Evolutionary conservation across 2,113 vertebrate genomes (phyloP), one percentile per base, ranked within the genome.

Genomic region (Mirounga angustirostris): DNA sequence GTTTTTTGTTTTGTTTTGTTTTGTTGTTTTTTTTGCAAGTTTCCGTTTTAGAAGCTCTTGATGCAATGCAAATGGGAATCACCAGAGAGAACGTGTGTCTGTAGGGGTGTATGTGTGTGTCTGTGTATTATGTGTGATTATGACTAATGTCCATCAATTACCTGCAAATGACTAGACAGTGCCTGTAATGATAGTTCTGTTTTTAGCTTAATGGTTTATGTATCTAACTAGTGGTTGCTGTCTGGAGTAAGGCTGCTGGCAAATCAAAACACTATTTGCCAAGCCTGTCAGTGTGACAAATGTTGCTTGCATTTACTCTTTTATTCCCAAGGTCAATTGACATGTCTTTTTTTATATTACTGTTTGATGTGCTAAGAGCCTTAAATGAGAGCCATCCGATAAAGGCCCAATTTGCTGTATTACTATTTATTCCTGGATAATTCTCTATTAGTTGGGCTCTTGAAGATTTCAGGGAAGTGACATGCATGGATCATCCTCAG

Each of bases 81-180:
- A 43, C 88, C 69, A 69, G 84, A 65, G 88, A 92, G 26, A 95
- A 76, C 50, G 22, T 92, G 94, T 84, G 78, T 94, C 91, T 95
- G 63, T 43, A 89, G 76, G 90, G 33, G 63, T 58, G 43, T 96
- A 36, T 89, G 85, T 81, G 73, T 97, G 69, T 97, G 92, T 97
- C 74, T 97, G 56, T 92, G 88, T 90, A 91, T 95, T 97, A 59
- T 97, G 83, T 94, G 93, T 97, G 94, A 97, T 98, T 96, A 97
- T 98, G 97, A 98, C 88, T 98, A 97, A 97, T 98, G 95, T 97
- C 97, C 98, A 86, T 98, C 98, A 96, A 98, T 98, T 98, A 98
- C 96, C 97, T 98, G 92, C 91, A 97, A 98, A 98, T 98, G 98
- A 98, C 97, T 97, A 94, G 94, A 97, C 94, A 96, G 96, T 96